phyloP scores from a whole-genome alignment of 2,113 vertebrate species.

The Glaucomys volans region DNA sequence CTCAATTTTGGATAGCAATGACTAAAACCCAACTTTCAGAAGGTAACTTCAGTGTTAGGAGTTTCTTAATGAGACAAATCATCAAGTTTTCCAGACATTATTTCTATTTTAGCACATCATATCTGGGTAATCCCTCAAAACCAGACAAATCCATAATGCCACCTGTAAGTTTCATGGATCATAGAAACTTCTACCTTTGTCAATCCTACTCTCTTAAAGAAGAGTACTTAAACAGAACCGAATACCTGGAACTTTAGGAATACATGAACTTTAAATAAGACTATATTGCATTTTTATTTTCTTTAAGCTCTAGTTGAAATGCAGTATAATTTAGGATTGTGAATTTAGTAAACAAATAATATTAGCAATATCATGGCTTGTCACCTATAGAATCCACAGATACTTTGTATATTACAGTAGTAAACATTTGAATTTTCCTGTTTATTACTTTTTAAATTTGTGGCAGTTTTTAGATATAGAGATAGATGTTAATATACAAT shows the following conservation, averaged over 20 bases:
- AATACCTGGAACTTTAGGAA: not conserved
- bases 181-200: not conserved
- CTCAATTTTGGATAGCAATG: not conserved
- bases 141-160: not conserved
- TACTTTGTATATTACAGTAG: not conserved
- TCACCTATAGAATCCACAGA: not conserved
- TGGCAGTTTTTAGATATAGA: not conserved
- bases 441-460: not conserved
- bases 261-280: not conserved
- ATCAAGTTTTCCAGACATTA: not conserved
- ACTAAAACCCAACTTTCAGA: not conserved
- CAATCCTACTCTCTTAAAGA: not conserved
- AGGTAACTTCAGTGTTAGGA: not conserved
- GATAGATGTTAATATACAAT: not conserved
- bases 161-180: not conserved
- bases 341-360: not conserved
- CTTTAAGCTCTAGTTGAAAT: not conserved
- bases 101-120: not conserved
- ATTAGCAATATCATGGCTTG: not conserved
- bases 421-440: not conserved
- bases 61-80: rapidly evolving
- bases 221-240: not conserved
- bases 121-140: not conserved
- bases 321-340: not conserved
- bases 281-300: not conserved